A percentile compares a stretch with the other conserved stretches of the same genome.
Evolutionary conservation across 2,888 invertebrate species (phyloP).

Genomic region (Epirrita christyi): DNA sequence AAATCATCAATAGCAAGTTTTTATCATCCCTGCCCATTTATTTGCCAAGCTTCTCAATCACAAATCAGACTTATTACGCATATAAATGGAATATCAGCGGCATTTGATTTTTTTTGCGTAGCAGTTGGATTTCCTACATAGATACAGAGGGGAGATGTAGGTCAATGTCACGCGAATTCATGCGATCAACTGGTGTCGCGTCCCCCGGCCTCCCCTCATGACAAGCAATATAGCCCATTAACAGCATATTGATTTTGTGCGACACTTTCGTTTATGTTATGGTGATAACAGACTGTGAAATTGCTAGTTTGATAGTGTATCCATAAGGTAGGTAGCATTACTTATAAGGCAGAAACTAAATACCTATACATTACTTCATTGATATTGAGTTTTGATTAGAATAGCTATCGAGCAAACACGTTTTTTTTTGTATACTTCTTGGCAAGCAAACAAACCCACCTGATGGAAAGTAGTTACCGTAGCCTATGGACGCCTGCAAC

Average conservation of each 20-base stretch:
- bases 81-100: constrained; percentile 13
- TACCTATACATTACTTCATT: too few species aligned
- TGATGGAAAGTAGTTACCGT: too few species aligned
- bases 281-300: constrained; percentile 3
- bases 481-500: too few species aligned
- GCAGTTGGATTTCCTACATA: neutral
- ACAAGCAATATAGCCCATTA: constrained; percentile 43
- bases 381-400: too few species aligned
- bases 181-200: constrained; percentile 60
- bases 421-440: too few species aligned
- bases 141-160: constrained; percentile 43
- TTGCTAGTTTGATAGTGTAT: constrained; percentile 1
- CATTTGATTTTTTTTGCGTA: constrained; percentile 41
- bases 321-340: too few species aligned
- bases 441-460: too few species aligned
- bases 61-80: constrained; percentile 4
- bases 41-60: neutral
- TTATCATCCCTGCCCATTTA: neutral
- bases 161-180: constrained; percentile 71
- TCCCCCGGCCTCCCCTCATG: constrained; percentile 44
- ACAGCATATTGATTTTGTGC: constrained; percentile 33
- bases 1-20: neutral
- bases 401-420: too few species aligned
- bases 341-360: too few species aligned
- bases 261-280: constrained; percentile 15